These are phyloP conservation scores for Paraescarpia echinospica DNA, from an alignment of 1,140 invertebrate species.

Conservation along the genomic window DNA sequence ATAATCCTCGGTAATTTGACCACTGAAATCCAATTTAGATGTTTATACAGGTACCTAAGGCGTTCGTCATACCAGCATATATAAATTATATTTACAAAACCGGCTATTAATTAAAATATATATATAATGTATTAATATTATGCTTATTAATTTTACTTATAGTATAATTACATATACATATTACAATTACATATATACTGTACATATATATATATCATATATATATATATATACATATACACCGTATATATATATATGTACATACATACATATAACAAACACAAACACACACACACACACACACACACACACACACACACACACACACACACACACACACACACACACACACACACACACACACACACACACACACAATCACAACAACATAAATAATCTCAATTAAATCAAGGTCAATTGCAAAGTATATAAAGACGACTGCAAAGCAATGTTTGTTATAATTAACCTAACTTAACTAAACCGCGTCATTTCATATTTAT, in stretches of 20 bases:
- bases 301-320: conserved; percentile 11
- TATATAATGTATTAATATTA: not conserved
- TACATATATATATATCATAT: not conserved
- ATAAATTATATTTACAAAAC: too few relatives aligned
- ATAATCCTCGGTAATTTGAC: too few relatives aligned
- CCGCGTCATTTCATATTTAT: not conserved
- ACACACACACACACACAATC: not conserved
- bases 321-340: conserved; percentile 11
- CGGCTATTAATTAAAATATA: too few relatives aligned
- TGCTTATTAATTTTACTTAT: not conserved
- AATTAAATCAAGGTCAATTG: not conserved
- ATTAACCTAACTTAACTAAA: not conserved
- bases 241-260: not conserved
- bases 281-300: not conserved
- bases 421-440: not conserved
- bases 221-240: conserved; percentile 1
- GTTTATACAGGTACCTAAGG: too few relatives aligned
- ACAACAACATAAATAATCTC: not conserved
- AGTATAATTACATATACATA: not conserved
- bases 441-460: not conserved
- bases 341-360: not conserved
- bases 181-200: too few relatives aligned
- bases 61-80: too few relatives aligned
- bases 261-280: not conserved
- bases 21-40: too few relatives aligned